phyloP scores from a whole-genome alignment of 2,113 vertebrate genomes.

The Smithornis capensis region DNA sequence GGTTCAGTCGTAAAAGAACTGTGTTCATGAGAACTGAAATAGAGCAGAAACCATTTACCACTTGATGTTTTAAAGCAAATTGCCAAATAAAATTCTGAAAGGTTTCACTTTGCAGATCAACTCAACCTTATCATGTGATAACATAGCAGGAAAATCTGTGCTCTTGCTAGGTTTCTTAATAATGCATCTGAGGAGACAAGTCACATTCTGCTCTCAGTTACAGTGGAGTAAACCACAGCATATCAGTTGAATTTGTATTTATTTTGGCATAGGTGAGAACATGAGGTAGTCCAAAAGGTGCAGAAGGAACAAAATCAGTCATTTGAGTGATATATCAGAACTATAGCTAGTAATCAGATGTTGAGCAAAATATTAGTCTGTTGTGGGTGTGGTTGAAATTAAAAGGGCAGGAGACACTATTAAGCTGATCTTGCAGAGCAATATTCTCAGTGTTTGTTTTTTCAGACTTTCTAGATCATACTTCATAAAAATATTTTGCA shows the following conservation, averaged over 20 bases:
- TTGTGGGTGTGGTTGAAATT: neutral
- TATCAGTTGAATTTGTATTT: slow-evolving; percentile 38
- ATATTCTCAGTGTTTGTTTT: neutral
- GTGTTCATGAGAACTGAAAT: slow-evolving; percentile 63
- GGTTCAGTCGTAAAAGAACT: slow-evolving; percentile 50
- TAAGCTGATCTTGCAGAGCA: neutral
- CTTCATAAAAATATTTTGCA: neutral
- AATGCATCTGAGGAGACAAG: slow-evolving; percentile 39
- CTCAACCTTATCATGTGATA: slow-evolving; percentile 64
- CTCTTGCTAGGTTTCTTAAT: slow-evolving; percentile 52
- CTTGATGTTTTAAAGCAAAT: slow-evolving; percentile 66
- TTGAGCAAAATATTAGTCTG: neutral
- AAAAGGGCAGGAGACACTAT: neutral
- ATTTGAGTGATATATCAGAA: neutral
- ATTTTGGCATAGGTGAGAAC: slow-evolving; percentile 25
- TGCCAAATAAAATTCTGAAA: slow-evolving; percentile 70
- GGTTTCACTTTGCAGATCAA: slow-evolving; percentile 65
- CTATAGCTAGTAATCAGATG: neutral
- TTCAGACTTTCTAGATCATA: neutral
- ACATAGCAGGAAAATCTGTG: slow-evolving; percentile 59
- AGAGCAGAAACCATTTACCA: slow-evolving; percentile 56
- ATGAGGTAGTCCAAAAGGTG: slow-evolving; percentile 17
- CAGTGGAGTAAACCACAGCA: neutral
- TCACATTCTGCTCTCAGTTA: slow-evolving; percentile 48
- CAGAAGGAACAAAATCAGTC: neutral